Percentiles rank a stretch among this genome's conserved stretches.
Conservation (phyloP, 2,888 invertebrate species). For the Temnothorax rugatulus region DNA sequence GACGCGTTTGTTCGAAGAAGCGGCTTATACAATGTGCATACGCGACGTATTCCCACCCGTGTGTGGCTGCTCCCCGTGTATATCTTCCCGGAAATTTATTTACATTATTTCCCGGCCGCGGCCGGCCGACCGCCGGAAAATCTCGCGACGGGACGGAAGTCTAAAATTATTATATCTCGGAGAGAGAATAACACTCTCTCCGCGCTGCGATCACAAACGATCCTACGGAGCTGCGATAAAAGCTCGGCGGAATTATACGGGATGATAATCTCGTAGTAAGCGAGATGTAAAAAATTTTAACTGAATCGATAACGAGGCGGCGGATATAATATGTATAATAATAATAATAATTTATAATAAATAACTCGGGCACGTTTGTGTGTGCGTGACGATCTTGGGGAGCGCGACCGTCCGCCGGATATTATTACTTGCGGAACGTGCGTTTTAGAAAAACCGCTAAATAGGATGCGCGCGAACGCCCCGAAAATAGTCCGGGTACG, state of each 20-base stretch:
- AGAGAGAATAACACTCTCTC: not conserved
- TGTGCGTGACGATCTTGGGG: constrained; percentile 25
- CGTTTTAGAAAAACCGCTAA: constrained; percentile 48
- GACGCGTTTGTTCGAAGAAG: constrained; percentile 61
- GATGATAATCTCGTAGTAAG: not conserved
- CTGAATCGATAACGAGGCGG: not conserved
- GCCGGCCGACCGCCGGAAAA: constrained; percentile 11
- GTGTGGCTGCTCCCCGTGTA: not conserved
- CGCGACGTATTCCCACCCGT: constrained; percentile 8
- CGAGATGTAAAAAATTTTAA: not conserved
- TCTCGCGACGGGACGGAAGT: constrained; percentile 3
- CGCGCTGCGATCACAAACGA: not conserved
- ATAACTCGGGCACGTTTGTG: not conserved
- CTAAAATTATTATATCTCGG: constrained; percentile 23
- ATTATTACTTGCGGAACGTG: constrained; percentile 41
- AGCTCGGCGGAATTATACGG: not conserved
- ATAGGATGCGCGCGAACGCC: constrained; percentile 54
- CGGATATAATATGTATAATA: no score
- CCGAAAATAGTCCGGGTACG: constrained; percentile 72
- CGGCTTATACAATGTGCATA: constrained; percentile 28
- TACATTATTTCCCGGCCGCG: constrained; percentile 31
- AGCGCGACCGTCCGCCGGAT: constrained; percentile 43
- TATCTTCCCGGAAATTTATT: constrained; percentile 30
- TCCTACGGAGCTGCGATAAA: not conserved
- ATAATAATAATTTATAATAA: not conserved